These are phyloP conservation scores for Procapra przewalskii DNA, from an alignment of 2,113 vertebrate genomes.

Conservation along the genomic window DNA sequence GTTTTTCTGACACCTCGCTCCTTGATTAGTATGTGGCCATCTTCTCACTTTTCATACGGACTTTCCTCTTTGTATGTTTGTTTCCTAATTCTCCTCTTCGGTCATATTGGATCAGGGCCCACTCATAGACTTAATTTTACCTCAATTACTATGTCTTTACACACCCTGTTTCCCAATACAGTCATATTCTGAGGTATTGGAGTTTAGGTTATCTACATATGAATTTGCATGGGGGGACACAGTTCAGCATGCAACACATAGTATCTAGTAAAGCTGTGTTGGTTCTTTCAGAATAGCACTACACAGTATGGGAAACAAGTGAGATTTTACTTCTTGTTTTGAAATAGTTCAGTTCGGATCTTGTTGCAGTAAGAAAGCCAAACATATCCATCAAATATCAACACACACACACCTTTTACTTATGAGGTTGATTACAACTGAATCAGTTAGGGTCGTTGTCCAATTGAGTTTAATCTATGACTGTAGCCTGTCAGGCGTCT, in stretches of 20 bases:
- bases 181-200: background rate
- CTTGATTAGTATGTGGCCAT: background rate
- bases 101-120: background rate
- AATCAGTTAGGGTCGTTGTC: background rate
- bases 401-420: background rate
- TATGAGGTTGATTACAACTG: conserved; percentile 2
- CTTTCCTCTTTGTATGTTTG: background rate
- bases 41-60: background rate
- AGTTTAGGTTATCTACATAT: background rate
- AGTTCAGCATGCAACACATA: background rate
- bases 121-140: conserved; percentile 3
- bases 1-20: background rate
- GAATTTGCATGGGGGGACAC: background rate
- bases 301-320: background rate
- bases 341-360: conserved; percentile 16
- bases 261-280: background rate
- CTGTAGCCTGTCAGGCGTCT: background rate
- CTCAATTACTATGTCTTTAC: background rate
- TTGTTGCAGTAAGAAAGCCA: background rate
- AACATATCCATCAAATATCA: background rate
- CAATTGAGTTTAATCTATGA: background rate
- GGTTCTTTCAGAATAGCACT: background rate
- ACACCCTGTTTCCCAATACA: background rate
- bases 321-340: conserved; percentile 40
- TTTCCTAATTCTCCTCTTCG: background rate